Percentiles rank a stretch among this genome's conserved stretches.
These are phyloP conservation scores for Stictonetta naevosa DNA, from an alignment of 2,113 vertebrate species.

Conservation along the genomic window DNA sequence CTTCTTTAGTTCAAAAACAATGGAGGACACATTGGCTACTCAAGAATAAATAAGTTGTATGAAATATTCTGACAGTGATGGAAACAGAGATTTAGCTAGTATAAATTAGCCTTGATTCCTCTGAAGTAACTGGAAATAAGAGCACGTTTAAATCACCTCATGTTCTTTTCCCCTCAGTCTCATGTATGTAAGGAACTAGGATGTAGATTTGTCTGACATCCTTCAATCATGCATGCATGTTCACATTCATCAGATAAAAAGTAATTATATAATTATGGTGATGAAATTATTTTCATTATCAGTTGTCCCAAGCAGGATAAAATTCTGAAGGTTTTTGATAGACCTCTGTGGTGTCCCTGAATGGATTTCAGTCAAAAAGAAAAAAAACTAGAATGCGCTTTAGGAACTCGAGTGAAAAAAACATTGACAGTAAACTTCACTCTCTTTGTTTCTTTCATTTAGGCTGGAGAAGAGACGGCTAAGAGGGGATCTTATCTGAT, in stretches of 20 bases:
- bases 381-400: background rate
- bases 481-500: too few relatives aligned
- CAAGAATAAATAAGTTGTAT: background rate
- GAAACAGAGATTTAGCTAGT: background rate
- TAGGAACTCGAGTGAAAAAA: background rate
- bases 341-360: background rate
- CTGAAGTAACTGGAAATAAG: background rate
- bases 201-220: background rate
- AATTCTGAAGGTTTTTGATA: background rate
- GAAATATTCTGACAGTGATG: background rate
- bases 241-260: background rate
- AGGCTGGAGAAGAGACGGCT: too few relatives aligned
- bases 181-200: background rate
- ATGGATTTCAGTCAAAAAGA: background rate
- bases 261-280: background rate
- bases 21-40: background rate
- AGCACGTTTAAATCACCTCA: background rate
- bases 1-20: background rate
- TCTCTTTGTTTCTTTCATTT: background rate
- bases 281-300: background rate
- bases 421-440: background rate
- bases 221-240: background rate
- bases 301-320: background rate
- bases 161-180: background rate
- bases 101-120: background rate